A percentile compares a stretch with the other conserved stretches of the same genome.
Evolutionary conservation across 1,140 invertebrate genomes (phyloP).

Genomic region (Drosophila rhopaloa): DNA sequence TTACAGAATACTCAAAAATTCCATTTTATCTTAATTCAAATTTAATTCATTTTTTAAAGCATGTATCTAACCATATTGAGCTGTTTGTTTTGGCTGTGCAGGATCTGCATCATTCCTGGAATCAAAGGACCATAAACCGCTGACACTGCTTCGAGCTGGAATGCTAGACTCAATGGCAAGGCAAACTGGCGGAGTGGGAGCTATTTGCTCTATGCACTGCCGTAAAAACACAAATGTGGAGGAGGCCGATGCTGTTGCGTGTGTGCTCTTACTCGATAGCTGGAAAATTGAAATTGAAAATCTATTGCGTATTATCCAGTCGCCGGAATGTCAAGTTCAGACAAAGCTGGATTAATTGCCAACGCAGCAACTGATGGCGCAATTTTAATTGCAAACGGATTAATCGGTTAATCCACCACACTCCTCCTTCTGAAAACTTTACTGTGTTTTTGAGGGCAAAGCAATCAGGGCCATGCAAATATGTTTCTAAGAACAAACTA

Average conservation of each 20-base stretch:
- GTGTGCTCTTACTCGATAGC: conserved; percentile 60
- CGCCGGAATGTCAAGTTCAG: conserved; percentile 45
- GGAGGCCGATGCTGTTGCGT: conserved; percentile 12
- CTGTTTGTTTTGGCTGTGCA: neutral
- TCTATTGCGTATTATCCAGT: conserved; percentile 45
- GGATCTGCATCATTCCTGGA: conserved; percentile 20
- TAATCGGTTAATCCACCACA: conserved; percentile 26
- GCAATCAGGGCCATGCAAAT: conserved; percentile 32
- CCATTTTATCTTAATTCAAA: too few species aligned
- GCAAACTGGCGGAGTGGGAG: conserved; percentile 5
- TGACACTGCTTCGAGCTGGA: conserved; percentile 29
- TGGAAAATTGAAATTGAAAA: conserved; percentile 73
- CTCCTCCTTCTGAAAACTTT: too few species aligned
- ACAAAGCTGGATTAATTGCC: conserved; percentile 19
- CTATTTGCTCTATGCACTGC: conserved; percentile 8
- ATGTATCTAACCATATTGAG: neutral
- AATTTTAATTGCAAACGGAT: conserved; percentile 39
- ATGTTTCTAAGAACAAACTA: conserved; percentile 38
- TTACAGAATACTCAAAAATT: too few species aligned
- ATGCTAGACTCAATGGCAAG: conserved; percentile 14
- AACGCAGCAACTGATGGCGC: conserved; percentile 2
- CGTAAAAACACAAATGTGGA: conserved; percentile 29
- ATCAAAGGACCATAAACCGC: conserved; percentile 43
- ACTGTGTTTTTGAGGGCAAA: conserved; percentile 23
- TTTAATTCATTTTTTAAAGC: too few species aligned